A percentile compares a stretch with the other conserved stretches of the same genome.
Conservation (phyloP, 2,113 vertebrate species). For the Coturnix japonica region DNA sequence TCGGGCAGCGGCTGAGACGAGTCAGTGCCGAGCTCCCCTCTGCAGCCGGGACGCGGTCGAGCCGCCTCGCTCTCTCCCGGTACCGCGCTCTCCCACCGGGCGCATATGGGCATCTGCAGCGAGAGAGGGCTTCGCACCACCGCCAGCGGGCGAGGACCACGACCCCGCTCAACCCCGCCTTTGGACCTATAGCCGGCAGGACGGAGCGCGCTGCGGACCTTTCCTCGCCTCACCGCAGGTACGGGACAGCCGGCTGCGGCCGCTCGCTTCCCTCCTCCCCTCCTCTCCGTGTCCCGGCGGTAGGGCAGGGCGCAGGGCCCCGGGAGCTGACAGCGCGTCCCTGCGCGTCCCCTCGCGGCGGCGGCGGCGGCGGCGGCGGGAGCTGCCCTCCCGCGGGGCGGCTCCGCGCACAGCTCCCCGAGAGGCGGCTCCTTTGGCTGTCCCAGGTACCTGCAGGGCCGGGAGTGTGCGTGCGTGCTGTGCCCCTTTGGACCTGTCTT, state of each 20-base stretch:
- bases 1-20: constrained; percentile 78
- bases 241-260: neutral
- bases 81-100: neutral
- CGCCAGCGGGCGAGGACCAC: neutral
- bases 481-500: constrained; percentile 50
- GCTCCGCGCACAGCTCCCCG: too few relatives aligned
- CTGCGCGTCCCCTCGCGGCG: too few relatives aligned
- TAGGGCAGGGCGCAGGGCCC: too few relatives aligned
- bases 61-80: constrained; percentile 10
- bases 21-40: constrained; percentile 74
- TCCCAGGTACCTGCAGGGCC: neutral
- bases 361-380: too few relatives aligned
- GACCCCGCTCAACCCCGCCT: neutral
- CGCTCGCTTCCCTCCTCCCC: neutral
- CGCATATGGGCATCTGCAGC: constrained; percentile 79
- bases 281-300: neutral
- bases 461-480: neutral
- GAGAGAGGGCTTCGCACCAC: constrained; percentile 23
- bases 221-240: constrained; percentile 60
- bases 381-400: too few relatives aligned
- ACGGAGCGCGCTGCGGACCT: neutral
- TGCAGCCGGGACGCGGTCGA: constrained; percentile 12
- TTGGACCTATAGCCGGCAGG: neutral
- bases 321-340: too few relatives aligned
- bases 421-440: neutral